Base-by-base conservation (phyloP, 2,888 invertebrate genomes). In the Cacoxenus indagator region DNA sequence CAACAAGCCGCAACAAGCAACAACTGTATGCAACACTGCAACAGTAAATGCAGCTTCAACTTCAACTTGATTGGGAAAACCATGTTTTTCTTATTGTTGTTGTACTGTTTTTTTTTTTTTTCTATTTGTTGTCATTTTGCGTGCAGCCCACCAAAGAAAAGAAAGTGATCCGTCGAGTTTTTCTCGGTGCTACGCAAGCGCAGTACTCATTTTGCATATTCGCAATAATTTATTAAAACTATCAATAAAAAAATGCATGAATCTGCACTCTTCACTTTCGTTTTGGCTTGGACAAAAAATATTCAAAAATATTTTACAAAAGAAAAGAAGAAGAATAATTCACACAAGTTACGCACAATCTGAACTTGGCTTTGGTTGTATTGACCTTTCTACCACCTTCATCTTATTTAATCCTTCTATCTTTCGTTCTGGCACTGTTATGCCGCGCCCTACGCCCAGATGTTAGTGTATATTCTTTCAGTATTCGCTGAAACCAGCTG, bases 321-420 rank as follows among this genome's bases (percentile, higher is more conserved):
- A 55, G 26, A n/a, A 24, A 24, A 24, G 26, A 54, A 54, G n/a
- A 26, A 22, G n/a, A n/a, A n/a, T n/a, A n/a, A n/a, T n/a, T n/a
- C n/a, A n/a, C n/a, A n/a, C n/a, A 43, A 27, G 17, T 19, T 29
- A 29, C n/a, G 19, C 26, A 27, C 24, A 43, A 24, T 37, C 14
- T 67, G 65, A 61, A 59, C 65, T 61, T 65, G 59, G 65, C 70
- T 71, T 72, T 67, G 6, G 57, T 76, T 71, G 70, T 74, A 76
- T 76, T 76, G 73, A 75, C 72, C 75, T 76, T 73, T 76, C 72
- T 43, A 65, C 62, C 67, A 69, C 73, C 68, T 66, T 67, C 51
- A 67, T 43, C 61, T 29, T 37, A 26, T 65, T 51, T n/a, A 22
- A 48, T 37, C 5, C 14, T 37, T 59, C 64, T 45, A 46, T 54